Evolutionary conservation across 2,113 vertebrate genomes (phyloP).

Genomic region (Tiliqua scincoides): DNA sequence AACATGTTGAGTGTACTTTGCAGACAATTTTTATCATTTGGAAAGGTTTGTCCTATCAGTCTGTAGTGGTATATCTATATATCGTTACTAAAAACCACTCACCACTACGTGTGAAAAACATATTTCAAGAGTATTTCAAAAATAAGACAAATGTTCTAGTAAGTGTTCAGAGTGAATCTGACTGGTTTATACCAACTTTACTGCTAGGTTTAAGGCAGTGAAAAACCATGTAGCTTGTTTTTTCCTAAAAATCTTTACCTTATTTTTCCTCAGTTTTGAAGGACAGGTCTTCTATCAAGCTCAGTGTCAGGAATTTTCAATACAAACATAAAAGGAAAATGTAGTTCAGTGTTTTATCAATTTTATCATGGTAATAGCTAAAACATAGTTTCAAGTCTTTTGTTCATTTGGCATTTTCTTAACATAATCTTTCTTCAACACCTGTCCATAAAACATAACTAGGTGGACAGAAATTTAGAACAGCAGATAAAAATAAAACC

Average conservation of each 20-base stretch:
- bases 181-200: neutral
- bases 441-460: slow-evolving; percentile 22
- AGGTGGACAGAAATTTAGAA: slow-evolving; percentile 49
- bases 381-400: slow-evolving; percentile 32
- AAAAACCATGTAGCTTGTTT: neutral
- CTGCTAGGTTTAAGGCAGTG: neutral
- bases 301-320: slow-evolving; percentile 16
- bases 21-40: neutral
- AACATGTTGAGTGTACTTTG: too few relatives aligned
- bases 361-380: slow-evolving; percentile 34
- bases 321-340: neutral
- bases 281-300: slow-evolving; percentile 14
- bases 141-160: neutral
- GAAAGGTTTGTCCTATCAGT: neutral
- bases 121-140: neutral
- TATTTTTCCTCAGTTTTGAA: slow-evolving; percentile 16
- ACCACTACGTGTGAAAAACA: too few relatives aligned
- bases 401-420: neutral
- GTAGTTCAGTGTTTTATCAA: slow-evolving; percentile 28
- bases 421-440: neutral
- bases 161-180: neutral
- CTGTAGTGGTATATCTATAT: neutral
- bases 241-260: neutral
- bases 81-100: neutral
- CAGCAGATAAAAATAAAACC: slow-evolving; percentile 37